phyloP scores from a whole-genome alignment of 2,797 vertebrate species.

The Cynodonichthys magdalenae region DNA sequence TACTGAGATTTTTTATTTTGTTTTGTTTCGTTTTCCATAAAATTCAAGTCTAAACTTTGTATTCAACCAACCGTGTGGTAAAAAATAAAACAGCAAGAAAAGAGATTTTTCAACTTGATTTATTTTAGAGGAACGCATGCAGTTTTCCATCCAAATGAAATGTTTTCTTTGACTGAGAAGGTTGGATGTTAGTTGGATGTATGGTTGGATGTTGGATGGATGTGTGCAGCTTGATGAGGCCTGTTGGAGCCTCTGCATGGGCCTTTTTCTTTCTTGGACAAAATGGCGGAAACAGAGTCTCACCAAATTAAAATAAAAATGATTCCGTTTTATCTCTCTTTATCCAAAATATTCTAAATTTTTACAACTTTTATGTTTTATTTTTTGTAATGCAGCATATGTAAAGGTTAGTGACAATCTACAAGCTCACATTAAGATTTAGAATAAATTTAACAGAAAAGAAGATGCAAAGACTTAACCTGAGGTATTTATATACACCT shows the following conservation, averaged over 20 bases:
- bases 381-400: no score
- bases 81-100: conserved; percentile 69
- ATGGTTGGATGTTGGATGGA: no score
- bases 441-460: no score
- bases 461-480: no score
- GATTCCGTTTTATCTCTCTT: conserved; percentile 1
- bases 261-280: conserved; percentile 42
- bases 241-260: conserved; percentile 45
- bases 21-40: conserved; percentile 46
- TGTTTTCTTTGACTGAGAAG: no score
- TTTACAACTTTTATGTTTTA: no score
- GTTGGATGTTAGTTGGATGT: no score
- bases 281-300: conserved; percentile 25
- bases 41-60: conserved; percentile 74
- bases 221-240: conserved; percentile 11
- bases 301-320: not conserved
- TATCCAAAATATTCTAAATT: no score
- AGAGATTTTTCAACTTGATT: conserved; percentile 34
- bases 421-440: no score
- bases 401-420: no score
- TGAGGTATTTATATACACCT: no score
- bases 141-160: no score
- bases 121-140: not conserved
- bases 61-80: conserved; percentile 77
- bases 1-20: conserved; percentile 35